A percentile compares a stretch with the other conserved stretches of the same genome.
Conservation (phyloP, 2,113 vertebrate genomes). For the Psammodynastes pulverulentus region DNA sequence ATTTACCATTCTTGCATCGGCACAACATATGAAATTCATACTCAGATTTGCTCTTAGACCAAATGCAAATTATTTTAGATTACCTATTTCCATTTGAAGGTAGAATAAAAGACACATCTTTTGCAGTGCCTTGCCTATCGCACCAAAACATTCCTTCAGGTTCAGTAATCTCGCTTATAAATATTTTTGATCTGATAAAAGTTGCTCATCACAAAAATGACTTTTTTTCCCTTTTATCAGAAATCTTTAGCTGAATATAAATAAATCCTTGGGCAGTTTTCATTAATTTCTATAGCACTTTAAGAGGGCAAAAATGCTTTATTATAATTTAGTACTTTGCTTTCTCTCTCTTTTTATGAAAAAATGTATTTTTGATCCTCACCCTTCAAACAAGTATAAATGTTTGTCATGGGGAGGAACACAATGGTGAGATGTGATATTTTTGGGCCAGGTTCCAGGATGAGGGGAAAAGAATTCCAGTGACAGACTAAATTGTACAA, state of each 20-base stretch:
- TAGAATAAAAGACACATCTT: conserved; percentile 9
- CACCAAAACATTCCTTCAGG: not conserved
- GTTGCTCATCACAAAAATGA: not conserved
- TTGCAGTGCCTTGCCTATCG: not conserved
- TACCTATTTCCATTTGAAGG: not conserved
- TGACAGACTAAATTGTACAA: not conserved
- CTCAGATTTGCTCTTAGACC: not conserved
- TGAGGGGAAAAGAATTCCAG: not conserved
- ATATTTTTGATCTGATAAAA: conserved; percentile 25
- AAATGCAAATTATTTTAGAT: conserved; percentile 20
- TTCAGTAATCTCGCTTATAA: conserved; percentile 1
- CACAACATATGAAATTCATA: not conserved
- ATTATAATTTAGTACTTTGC: not conserved
- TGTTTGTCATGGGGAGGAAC: not conserved
- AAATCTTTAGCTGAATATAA: not conserved
- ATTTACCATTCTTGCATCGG: not conserved
- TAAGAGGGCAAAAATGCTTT: not conserved
- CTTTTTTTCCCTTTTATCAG: conserved; percentile 11
- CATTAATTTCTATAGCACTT: conserved; percentile 5
- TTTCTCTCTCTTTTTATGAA: not conserved
- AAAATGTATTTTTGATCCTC: not conserved
- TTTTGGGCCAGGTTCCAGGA: not conserved
- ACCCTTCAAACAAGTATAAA: not conserved
- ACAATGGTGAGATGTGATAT: not conserved
- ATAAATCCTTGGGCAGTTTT: not conserved